phyloP scores from a whole-genome alignment of 2,797 vertebrate genomes.

The Toxotes lorentzi region DNA sequence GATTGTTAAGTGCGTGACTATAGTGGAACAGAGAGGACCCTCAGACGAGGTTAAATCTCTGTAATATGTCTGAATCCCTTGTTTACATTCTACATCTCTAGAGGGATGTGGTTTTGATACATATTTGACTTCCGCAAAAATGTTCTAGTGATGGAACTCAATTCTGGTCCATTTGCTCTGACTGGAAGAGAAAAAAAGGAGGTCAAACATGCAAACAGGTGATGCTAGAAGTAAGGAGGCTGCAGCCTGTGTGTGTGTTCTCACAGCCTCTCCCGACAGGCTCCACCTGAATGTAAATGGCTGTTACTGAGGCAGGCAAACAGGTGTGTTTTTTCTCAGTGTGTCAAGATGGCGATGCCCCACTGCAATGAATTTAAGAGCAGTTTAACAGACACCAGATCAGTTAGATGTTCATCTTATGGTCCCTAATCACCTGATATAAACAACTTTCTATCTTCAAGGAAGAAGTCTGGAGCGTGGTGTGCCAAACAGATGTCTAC shows the following conservation, averaged over 20 bases:
- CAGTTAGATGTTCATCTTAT: background rate
- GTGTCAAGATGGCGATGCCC: background rate
- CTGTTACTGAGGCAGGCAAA: background rate
- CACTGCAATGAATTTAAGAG: background rate
- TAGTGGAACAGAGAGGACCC: constrained; percentile 20
- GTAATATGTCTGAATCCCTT: constrained; percentile 42
- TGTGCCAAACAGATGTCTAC: background rate
- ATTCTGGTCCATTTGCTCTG: background rate
- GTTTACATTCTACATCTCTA: background rate
- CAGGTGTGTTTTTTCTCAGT: background rate
- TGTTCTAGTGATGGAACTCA: background rate
- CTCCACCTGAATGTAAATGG: background rate
- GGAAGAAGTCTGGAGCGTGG: background rate
- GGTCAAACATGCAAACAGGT: background rate
- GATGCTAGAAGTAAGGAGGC: background rate
- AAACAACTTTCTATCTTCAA: background rate
- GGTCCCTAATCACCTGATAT: background rate
- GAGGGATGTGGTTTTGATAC: background rate
- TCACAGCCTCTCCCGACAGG: constrained; percentile 16
- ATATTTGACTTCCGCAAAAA: background rate
- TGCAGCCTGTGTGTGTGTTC: background rate
- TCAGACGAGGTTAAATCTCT: constrained; percentile 50
- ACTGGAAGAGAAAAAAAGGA: background rate
- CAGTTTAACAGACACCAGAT: background rate
- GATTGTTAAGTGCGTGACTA: constrained; percentile 51